A percentile compares a stretch with the other conserved stretches of the same genome.
These are phyloP conservation scores for Diplosoma virens DNA, from an alignment of 23 tunicate genomes.

Conservation along the genomic window DNA sequence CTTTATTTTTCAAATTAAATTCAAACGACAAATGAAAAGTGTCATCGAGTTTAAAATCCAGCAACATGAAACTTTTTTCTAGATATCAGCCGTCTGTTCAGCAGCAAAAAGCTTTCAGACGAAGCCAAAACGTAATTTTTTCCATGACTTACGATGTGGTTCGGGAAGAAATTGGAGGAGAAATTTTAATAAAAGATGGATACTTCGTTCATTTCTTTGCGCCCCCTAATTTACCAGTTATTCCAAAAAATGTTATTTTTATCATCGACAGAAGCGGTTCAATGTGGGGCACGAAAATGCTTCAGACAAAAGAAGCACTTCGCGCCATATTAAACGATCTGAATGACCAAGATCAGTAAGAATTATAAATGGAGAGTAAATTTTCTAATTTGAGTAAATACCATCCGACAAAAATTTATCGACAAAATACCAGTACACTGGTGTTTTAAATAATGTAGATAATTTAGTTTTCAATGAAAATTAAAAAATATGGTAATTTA, in stretches of 20 bases:
- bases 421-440: too few species aligned
- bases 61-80: too few species aligned
- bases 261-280: conserved; percentile 80
- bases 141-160: conserved; percentile 69
- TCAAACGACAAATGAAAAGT: too few species aligned
- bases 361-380: too few species aligned
- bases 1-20: too few species aligned
- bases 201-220: conserved; percentile 85
- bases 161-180: conserved; percentile 58
- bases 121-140: conserved; percentile 35
- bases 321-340: conserved; percentile 35
- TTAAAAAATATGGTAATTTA: too few species aligned
- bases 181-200: conserved; percentile 53
- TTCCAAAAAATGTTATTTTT: conserved; percentile 74
- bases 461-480: too few species aligned
- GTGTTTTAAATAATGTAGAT: too few species aligned
- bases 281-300: conserved; percentile 53
- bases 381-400: too few species aligned
- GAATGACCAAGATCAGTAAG: conserved; percentile 48
- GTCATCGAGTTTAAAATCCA: too few species aligned
- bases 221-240: conserved; percentile 51
- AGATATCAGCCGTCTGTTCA: conserved; percentile 48
- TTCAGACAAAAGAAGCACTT: conserved; percentile 62
- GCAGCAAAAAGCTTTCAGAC: conserved; percentile 30
- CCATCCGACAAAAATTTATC: too few species aligned